Evolutionary conservation across 2,888 invertebrate genomes (phyloP).

Genomic region (Rapana venosa): DNA sequence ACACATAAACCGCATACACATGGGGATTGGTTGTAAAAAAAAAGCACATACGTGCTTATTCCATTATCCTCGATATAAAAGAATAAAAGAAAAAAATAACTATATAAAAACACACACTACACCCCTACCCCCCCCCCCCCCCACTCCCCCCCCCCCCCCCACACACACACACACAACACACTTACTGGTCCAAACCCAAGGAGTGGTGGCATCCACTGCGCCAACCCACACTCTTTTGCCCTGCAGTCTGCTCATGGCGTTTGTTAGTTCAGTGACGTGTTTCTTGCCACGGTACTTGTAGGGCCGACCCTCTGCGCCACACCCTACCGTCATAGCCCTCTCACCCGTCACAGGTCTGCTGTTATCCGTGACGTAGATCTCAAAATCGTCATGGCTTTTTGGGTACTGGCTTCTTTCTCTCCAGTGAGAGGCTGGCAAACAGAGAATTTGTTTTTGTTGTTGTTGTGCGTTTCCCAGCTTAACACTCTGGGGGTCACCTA

Average conservation of each 20-base stretch:
- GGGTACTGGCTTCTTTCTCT: conserved; percentile 37
- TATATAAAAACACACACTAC: neutral
- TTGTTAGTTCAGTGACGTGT: conserved; percentile 4
- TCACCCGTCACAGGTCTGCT: conserved; percentile 32
- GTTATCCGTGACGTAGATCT: conserved; percentile 33
- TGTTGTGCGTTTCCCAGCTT: neutral
- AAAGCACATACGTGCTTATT: too few relatives aligned
- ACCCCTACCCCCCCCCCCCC: neutral
- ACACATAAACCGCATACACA: too few relatives aligned
- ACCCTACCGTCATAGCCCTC: neutral
- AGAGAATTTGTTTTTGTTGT: too few relatives aligned
- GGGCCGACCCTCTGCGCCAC: conserved; percentile 28
- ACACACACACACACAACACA: neutral
- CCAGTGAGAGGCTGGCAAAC: neutral
- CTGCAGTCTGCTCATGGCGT: neutral
- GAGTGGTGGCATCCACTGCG: conserved; percentile 37
- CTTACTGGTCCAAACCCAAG: conserved; percentile 39
- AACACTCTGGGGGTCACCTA: too few relatives aligned
- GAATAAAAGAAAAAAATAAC: neutral
- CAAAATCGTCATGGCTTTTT: conserved; percentile 21
- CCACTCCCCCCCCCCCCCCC: neutral
- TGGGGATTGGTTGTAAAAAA: too few relatives aligned
- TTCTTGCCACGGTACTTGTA: conserved; percentile 38
- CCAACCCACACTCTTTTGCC: conserved; percentile 34
- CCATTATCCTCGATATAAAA: too few relatives aligned